A percentile compares a stretch with the other conserved stretches of the same genome.
phyloP scores from a whole-genome alignment of 2,888 invertebrate species.

The Erebia ligea region DNA sequence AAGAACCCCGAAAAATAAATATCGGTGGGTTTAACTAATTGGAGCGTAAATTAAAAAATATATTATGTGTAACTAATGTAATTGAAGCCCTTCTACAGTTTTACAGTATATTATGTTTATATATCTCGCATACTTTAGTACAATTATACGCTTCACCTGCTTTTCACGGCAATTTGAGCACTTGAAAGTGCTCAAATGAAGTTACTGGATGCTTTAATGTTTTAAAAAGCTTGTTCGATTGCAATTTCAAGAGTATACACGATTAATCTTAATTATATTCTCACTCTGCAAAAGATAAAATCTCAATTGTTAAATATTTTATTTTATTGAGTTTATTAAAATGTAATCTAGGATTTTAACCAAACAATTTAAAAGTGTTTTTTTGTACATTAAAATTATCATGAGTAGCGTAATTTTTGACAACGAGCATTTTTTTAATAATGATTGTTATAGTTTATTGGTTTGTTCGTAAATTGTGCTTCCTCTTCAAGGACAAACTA shows the following conservation, averaged over 20 bases:
- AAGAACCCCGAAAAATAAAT: no score
- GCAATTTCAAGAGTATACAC: not conserved
- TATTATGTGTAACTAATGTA: not conserved
- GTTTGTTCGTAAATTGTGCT: not conserved
- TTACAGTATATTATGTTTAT: not conserved
- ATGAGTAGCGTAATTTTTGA: not conserved
- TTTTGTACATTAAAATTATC: not conserved
- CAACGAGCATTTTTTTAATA: not conserved
- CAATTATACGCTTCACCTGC: conserved; percentile 30
- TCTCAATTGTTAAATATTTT: not conserved
- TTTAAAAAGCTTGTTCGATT: conserved; percentile 3
- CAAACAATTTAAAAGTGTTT: not conserved
- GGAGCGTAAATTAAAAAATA: not conserved
- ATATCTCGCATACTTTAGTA: conserved; percentile 23
- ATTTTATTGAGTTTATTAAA: not conserved
- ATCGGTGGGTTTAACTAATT: no score
- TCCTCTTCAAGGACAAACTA: not conserved
- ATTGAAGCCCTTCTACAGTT: not conserved
- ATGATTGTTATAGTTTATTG: not conserved
- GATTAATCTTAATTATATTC: not conserved
- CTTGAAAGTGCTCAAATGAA: conserved; percentile 18
- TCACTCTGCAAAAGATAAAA: not conserved
- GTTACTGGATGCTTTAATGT: not conserved
- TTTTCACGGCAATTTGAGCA: conserved; percentile 31
- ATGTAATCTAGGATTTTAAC: not conserved